Percentiles rank a stretch among this genome's conserved stretches.
phyloP scores from a whole-genome alignment of 2,888 invertebrate species.

The Stomorhina lunata region DNA sequence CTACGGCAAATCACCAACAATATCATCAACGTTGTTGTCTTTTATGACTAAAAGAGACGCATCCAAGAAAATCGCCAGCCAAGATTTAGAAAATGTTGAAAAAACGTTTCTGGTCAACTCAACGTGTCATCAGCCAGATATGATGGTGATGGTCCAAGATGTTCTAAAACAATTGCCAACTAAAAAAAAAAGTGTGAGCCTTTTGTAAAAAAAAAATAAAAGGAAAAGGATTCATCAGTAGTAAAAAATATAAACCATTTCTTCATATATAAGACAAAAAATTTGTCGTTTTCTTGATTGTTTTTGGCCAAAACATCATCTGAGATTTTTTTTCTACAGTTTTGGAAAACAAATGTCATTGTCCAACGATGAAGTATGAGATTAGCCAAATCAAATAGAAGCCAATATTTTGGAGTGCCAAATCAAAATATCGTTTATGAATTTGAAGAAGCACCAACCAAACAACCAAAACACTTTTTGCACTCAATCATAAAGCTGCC shows the following conservation, averaged over 20 bases:
- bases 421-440: constrained; percentile 60
- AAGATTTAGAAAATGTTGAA: constrained; percentile 16
- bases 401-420: constrained; percentile 68
- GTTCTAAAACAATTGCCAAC: constrained; percentile 49
- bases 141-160: constrained; percentile 71
- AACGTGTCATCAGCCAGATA: constrained; percentile 62
- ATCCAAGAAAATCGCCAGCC: constrained; percentile 75
- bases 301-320: constrained; percentile 52
- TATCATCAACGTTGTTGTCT: constrained; percentile 1
- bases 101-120: constrained; percentile 54
- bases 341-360: constrained; percentile 60
- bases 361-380: constrained; percentile 68
- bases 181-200: neutral
- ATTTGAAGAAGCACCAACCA: constrained; percentile 41
- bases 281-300: constrained; percentile 28
- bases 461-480: constrained; percentile 11
- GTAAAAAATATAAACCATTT: constrained; percentile 26
- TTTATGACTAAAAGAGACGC: constrained; percentile 71
- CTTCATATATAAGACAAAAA: constrained; percentile 6
- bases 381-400: constrained; percentile 78
- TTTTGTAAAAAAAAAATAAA: constrained; percentile 29
- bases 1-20: constrained; percentile 69
- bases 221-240: constrained; percentile 60
- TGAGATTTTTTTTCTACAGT: constrained; percentile 6
- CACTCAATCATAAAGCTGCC: neutral